Evolutionary conservation across 1,140 invertebrate genomes (phyloP), one percentile per base, ranked within the genome.

Genomic region (Drosophila serrata): DNA sequence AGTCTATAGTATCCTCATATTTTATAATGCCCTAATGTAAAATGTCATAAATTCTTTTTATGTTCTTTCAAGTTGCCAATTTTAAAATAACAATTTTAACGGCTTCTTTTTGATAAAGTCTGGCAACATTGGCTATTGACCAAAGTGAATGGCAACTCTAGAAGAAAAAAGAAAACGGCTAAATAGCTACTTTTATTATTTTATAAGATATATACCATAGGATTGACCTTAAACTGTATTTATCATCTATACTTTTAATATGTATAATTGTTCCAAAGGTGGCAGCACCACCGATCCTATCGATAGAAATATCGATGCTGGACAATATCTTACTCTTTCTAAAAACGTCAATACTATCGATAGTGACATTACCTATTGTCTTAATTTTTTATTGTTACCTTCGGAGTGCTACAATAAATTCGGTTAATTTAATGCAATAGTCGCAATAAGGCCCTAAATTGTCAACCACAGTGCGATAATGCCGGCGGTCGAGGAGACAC

Each of bases 401-500:
- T 27, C 24, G 0, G 7, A 45, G 45, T n/a, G 22, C 24, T n/a
- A 48, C 45, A 57, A 40, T 46, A 48, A 48, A 29, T 48, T 48
- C 6, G 2, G 46, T 17, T 1, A 8, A 3, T 48, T 48, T 48
- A 48, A 48, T 48, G 46, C 46, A 48, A 48, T 27, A 27, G 45
- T 48, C 7, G 24, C 15, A n/a, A 11, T 17, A 6, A n/a, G 24
- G 8, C 9, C 6, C 7, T n/a, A 48, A 6, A 6, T 48, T 27
- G 46, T 15, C 46, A 48, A 48, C 24, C 29, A 53, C 19, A 60
- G 43, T 27, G 8, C 42, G 17, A 91, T 64, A 73, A 84, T 91
- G 75, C 78, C 91, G 45, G 79, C 75, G 42, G 65, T 81, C 64
- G 91, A 92, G 27, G 91, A 92, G 48, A 72, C 81, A 24, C 75